Evolutionary conservation across 2,797 vertebrate genomes (phyloP).

Genomic region (Hafferia zeledoni): DNA sequence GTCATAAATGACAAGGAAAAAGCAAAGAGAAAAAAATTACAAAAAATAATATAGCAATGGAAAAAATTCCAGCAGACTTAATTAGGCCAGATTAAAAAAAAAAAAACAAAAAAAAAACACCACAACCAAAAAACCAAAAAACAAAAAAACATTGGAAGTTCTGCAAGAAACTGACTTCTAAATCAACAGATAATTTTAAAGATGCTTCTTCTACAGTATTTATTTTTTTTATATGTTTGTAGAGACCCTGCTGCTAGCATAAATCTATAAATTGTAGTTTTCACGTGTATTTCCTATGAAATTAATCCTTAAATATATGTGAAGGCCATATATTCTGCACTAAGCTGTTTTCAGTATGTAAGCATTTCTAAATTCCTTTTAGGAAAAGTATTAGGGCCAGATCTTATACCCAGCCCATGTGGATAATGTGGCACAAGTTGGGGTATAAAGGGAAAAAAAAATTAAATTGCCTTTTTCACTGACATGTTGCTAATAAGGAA

Average conservation of each 20-base stretch:
- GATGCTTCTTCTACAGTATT: neutral
- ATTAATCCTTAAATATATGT: neutral
- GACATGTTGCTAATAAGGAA: neutral
- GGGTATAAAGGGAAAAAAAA: neutral
- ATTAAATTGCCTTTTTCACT: neutral
- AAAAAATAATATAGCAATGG: neutral
- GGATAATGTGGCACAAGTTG: neutral
- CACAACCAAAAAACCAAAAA: too few relatives aligned
- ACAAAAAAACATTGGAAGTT: neutral
- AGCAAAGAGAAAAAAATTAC: neutral
- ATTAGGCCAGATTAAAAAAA: neutral
- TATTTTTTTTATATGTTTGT: neutral
- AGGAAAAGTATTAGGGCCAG: neutral
- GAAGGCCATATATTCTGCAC: neutral
- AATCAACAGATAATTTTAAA: neutral
- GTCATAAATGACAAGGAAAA: neutral
- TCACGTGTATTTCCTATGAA: neutral
- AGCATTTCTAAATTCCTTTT: neutral
- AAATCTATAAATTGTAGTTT: neutral
- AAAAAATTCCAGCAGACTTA: neutral
- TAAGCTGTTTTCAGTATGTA: neutral
- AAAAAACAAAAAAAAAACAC: too few relatives aligned
- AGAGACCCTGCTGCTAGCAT: neutral
- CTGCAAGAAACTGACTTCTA: neutral
- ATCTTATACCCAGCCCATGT: neutral